Conservation (phyloP, 2,797 vertebrate genomes). For the Pachyuromys duprasi region DNA sequence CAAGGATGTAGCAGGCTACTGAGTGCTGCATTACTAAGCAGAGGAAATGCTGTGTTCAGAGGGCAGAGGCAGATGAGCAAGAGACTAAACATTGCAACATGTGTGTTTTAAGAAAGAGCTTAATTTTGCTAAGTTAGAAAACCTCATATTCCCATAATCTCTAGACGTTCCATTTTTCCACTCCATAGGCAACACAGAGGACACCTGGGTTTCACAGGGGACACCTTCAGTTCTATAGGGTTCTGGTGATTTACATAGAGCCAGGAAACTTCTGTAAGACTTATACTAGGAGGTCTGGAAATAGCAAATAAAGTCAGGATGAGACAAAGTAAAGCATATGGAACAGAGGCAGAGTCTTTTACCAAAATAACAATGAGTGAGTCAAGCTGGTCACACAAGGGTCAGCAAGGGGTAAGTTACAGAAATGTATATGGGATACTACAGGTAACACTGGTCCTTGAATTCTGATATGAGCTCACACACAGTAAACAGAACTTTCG, state of each 20-base stretch:
- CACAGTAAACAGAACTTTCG: not conserved
- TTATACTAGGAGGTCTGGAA: not conserved
- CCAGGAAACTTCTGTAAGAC: not conserved
- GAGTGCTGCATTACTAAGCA: not conserved
- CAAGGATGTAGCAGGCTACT: not conserved
- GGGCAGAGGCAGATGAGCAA: not conserved
- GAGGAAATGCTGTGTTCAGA: not conserved
- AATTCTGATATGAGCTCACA: not conserved
- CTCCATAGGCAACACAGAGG: too few species aligned
- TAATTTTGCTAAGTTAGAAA: not conserved
- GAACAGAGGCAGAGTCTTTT: not conserved
- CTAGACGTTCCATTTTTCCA: not conserved
- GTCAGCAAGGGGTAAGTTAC: not conserved
- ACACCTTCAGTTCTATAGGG: not conserved
- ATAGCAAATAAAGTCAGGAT: not conserved
- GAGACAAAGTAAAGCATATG: not conserved
- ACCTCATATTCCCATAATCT: not conserved
- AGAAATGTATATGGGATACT: not conserved
- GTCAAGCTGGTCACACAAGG: not conserved
- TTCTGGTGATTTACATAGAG: not conserved
- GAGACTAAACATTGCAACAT: not conserved
- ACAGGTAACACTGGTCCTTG: not conserved
- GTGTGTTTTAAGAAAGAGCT: not conserved
- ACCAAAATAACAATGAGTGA: not conserved
- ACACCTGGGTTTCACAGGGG: not conserved